Conservation (phyloP, 2,113 vertebrate genomes). For the Microcebus griseorufus region DNA sequence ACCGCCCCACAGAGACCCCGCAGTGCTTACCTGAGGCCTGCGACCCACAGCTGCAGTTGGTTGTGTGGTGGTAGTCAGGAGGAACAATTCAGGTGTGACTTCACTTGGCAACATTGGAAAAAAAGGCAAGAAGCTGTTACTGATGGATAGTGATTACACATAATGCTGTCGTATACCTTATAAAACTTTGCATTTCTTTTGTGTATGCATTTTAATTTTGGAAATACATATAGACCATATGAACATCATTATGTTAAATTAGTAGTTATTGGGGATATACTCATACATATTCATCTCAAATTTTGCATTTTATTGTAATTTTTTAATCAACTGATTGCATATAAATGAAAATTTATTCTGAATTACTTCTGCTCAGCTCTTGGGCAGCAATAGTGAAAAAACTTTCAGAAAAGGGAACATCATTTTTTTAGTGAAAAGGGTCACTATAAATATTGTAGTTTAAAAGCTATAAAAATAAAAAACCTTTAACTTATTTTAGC, state of each 20-base stretch:
- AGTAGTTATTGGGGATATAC: neutral
- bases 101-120: neutral
- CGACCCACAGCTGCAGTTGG: neutral
- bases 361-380: neutral
- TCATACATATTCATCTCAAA: neutral
- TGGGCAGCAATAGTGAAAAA: neutral
- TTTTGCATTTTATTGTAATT: neutral
- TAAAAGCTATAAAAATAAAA: neutral
- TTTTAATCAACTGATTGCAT: neutral
- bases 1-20: rapidly evolving
- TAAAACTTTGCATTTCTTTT: neutral
- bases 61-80: neutral
- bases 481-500: neutral
- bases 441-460: neutral
- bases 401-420: neutral
- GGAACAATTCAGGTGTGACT: neutral
- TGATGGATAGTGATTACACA: neutral
- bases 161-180: neutral
- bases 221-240: neutral
- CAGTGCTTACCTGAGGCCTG: neutral
- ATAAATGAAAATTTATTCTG: neutral
- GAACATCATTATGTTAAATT: neutral
- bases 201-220: neutral
- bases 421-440: neutral
- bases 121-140: neutral